Conservation (phyloP, 2,113 vertebrate species). For the Rhombomys opimus region DNA sequence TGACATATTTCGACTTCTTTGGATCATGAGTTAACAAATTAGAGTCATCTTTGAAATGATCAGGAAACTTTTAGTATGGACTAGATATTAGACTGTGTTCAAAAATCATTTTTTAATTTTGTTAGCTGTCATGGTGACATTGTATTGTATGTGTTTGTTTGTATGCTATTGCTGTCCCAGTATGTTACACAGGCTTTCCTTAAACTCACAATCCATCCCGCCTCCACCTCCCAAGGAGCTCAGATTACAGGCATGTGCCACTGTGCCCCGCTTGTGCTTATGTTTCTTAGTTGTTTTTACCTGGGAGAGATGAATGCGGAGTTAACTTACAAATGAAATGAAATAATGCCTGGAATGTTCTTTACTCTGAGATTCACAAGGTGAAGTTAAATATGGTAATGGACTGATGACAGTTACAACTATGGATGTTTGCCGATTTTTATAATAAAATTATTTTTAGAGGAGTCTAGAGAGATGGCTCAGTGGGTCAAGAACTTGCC, state of each 20-base stretch:
- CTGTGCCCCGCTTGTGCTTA: not conserved
- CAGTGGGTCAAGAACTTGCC: not conserved
- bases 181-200: not conserved
- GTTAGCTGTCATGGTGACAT: not conserved
- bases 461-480: not conserved
- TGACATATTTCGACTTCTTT: slow-evolving; percentile 29
- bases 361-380: slow-evolving; percentile 41
- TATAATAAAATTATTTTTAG: not conserved
- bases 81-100: not conserved
- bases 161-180: not conserved
- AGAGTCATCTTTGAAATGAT: slow-evolving; percentile 15
- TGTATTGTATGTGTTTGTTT: not conserved
- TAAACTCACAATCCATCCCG: not conserved
- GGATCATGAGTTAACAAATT: slow-evolving; percentile 4
- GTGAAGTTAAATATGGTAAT: not conserved
- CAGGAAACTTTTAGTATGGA: slow-evolving; percentile 12
- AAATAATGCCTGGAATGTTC: not conserved
- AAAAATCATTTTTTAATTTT: not conserved
- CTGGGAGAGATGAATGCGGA: not conserved
- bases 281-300: not conserved
- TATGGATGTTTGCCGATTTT: not conserved
- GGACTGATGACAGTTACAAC: not conserved
- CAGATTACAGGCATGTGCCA: not conserved
- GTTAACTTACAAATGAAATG: not conserved
- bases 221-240: not conserved